Evolutionary conservation across 2,113 vertebrate genomes (phyloP).

Genomic region (Hirundichthys speculiger): DNA sequence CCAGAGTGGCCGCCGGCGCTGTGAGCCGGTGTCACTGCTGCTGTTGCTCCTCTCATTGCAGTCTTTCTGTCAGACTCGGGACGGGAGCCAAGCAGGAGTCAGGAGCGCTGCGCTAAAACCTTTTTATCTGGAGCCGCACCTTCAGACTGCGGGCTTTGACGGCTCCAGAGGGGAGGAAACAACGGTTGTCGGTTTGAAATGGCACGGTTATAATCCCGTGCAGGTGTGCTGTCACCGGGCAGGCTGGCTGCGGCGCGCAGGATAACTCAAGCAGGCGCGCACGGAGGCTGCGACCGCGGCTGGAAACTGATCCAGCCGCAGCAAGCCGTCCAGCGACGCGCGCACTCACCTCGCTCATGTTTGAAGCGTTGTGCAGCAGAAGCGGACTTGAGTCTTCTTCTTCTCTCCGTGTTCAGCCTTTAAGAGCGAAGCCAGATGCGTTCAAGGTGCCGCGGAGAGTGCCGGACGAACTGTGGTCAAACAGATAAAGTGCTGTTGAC

Average conservation of each 20-base stretch:
- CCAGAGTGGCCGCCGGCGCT: constrained; percentile 36
- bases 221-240: constrained; percentile 18
- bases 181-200: background rate
- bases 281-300: no score
- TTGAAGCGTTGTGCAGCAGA: constrained; percentile 62
- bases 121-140: constrained; percentile 47
- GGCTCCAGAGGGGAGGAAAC: background rate
- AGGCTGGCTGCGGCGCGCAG: background rate
- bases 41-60: constrained; percentile 35
- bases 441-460: background rate
- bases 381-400: constrained; percentile 41
- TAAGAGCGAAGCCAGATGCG: background rate
- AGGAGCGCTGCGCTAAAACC: constrained; percentile 52
- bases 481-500: constrained; percentile 2
- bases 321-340: no score
- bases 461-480: background rate
- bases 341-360: constrained; percentile 81
- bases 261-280: no score
- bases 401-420: constrained; percentile 13
- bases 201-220: background rate
- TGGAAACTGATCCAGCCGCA: no score
- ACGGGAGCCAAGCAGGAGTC: constrained; percentile 50
- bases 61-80: constrained; percentile 54
- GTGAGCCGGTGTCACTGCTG: constrained; percentile 43
- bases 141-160: constrained; percentile 27